Evolutionary conservation across 2,113 vertebrate species (phyloP).

Genomic region (Lagopus muta): DNA sequence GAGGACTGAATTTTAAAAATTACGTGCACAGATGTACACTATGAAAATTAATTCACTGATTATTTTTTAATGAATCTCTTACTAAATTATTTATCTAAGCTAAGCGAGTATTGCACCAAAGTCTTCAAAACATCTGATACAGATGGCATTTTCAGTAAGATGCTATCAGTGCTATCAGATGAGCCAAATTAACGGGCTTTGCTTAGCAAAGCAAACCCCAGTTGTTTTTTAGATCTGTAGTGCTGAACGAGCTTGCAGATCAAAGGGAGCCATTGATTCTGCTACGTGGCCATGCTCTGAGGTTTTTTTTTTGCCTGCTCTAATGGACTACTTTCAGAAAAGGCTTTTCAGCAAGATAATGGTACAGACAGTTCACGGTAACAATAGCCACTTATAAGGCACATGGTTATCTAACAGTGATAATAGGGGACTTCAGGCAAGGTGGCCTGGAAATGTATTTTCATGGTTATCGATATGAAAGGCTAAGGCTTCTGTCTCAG

Average conservation of each 20-base stretch:
- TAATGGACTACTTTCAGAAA: slow-evolving; percentile 45
- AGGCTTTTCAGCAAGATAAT: slow-evolving; percentile 52
- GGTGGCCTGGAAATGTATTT: slow-evolving; percentile 36
- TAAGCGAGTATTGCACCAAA: slow-evolving; percentile 64
- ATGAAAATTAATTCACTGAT: slow-evolving; percentile 48
- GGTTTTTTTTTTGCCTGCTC: neutral
- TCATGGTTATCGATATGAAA: slow-evolving; percentile 20
- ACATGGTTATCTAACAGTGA: slow-evolving; percentile 42
- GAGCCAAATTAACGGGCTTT: slow-evolving; percentile 61
- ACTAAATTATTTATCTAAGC: slow-evolving; percentile 69
- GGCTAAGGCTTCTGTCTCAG: neutral
- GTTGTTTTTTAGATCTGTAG: slow-evolving; percentile 48
- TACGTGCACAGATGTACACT: neutral
- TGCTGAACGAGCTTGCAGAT: slow-evolving; percentile 15
- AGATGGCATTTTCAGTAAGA: slow-evolving; percentile 47
- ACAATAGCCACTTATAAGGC: slow-evolving; percentile 36
- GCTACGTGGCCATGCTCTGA: neutral
- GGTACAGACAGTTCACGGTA: slow-evolving; percentile 16
- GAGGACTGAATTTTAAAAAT: slow-evolving; percentile 16
- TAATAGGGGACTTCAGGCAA: neutral
- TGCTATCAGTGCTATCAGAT: neutral
- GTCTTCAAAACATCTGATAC: slow-evolving; percentile 60
- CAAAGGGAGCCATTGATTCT: slow-evolving; percentile 29
- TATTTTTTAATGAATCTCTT: slow-evolving; percentile 59
- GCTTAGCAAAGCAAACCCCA: slow-evolving; percentile 66